Evolutionary conservation across 2,888 invertebrate genomes (phyloP).

Genomic region (Muscina levida): DNA sequence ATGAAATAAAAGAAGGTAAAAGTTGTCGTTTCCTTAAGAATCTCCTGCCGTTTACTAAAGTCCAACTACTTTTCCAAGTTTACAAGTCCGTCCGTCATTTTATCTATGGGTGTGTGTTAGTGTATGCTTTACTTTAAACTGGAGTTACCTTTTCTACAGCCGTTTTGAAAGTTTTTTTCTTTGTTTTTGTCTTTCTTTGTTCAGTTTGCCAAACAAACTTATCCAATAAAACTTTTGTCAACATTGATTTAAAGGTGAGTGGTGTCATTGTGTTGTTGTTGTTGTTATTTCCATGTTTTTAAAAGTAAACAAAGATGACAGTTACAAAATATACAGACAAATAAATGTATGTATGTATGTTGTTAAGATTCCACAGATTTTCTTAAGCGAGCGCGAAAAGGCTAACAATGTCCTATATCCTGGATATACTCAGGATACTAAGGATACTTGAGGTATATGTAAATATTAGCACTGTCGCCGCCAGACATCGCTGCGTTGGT

Average conservation of each 20-base stretch:
- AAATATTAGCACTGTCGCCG: slow-evolving; percentile 39
- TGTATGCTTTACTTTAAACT: slow-evolving; percentile 14
- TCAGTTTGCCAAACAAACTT: slow-evolving; percentile 76
- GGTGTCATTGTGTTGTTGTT: slow-evolving; percentile 60
- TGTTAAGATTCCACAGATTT: slow-evolving; percentile 4
- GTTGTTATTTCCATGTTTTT: slow-evolving; percentile 56
- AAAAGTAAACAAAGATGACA: slow-evolving; percentile 38
- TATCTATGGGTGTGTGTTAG: slow-evolving; percentile 55
- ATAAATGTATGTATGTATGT: too few relatives aligned
- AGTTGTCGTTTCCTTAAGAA: slow-evolving; percentile 57
- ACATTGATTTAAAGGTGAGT: slow-evolving; percentile 78
- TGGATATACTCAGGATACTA: slow-evolving; percentile 4
- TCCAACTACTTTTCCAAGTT: slow-evolving; percentile 62
- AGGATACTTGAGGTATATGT: slow-evolving; percentile 54
- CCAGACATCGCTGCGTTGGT: not conserved
- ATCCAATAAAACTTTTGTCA: slow-evolving; percentile 80
- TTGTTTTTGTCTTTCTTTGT: slow-evolving; percentile 69
- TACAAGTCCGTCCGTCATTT: slow-evolving; percentile 53
- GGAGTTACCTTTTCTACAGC: slow-evolving; percentile 15
- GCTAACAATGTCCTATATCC: slow-evolving; percentile 52
- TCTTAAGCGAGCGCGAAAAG: slow-evolving; percentile 31
- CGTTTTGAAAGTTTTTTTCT: slow-evolving; percentile 43
- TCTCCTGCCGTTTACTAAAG: slow-evolving; percentile 7
- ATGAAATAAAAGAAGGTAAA: slow-evolving; percentile 53
- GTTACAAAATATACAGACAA: slow-evolving; percentile 18